These are phyloP conservation scores for Bos taurus DNA, from an alignment of 2,113 vertebrate genomes.

Conservation along the genomic window DNA sequence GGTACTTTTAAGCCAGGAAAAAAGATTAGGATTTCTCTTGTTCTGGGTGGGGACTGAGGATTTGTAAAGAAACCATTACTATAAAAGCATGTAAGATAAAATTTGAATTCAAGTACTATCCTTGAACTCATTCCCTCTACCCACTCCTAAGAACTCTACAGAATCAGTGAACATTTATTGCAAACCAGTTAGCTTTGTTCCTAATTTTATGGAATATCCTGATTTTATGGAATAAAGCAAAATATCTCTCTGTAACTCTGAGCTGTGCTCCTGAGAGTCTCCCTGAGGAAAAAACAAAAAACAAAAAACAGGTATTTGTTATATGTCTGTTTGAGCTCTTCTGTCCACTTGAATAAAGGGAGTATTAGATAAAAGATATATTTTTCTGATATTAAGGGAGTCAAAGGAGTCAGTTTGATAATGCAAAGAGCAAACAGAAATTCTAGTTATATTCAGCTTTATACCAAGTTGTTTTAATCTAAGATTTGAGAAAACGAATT, in stretches of 20 bases:
- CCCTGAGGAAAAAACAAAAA: neutral
- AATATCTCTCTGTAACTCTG: neutral
- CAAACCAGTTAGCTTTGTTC: neutral
- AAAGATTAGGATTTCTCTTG: neutral
- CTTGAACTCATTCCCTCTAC: neutral
- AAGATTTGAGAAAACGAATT: neutral
- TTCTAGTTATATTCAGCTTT: neutral
- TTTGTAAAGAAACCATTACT: neutral
- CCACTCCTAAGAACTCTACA: neutral
- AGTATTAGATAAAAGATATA: neutral
- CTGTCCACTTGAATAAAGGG: neutral
- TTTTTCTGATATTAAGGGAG: conserved; percentile 40
- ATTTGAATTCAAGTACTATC: neutral
- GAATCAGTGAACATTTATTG: neutral
- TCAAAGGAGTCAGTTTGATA: neutral
- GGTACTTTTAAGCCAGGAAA: conserved; percentile 25
- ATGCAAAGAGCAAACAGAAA: neutral
- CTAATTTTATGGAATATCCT: neutral
- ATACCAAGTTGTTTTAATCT: neutral
- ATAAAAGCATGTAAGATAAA: neutral
- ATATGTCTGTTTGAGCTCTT: neutral
- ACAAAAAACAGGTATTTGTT: neutral
- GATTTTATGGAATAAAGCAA: conserved; percentile 21
- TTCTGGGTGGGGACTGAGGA: neutral
- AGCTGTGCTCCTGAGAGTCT: neutral